Base-by-base conservation (phyloP, 2,888 invertebrate species). In the Campoplex nolae region DNA sequence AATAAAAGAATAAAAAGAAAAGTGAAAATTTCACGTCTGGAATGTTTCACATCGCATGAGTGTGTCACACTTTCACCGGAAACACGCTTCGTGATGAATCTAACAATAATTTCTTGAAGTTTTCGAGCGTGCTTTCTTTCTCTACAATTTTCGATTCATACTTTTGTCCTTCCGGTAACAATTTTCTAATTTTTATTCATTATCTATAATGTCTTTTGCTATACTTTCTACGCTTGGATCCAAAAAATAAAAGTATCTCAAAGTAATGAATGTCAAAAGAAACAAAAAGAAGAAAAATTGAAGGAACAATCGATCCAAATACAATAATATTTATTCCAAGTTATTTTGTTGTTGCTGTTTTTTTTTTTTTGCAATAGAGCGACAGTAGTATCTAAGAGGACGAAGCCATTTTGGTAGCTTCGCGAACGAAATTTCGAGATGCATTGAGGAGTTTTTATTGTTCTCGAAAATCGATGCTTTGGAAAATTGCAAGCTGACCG, bases 301-400 rank as follows among this genome's bases (percentile, higher is more conserved):
- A 86, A 85, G 85, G 85, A 89, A 88, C 87, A 86, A 87, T 90
- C 88, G 88, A 83, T 90, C 86, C 82, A 88, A 89, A 90, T 89
- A 90, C 91, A 91, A 90, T 89, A 89, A 76, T 88, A 87, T 88
- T 88, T 88, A 80, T 88, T 83, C 88, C 80, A 87, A 87, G 65
- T 82, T 80, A 78, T 86, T 38, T 42, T 42, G 42, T 42, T 42
- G 38, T 38, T 38, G 38, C 6, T 38, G 38, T 38, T 42, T 7
- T 42, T 42, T 75, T 74, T 74, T 67, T 11, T 38, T 75, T 71
- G 58, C 65, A 58, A 67, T 82, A 58, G 78, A 65, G 67, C 82
- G 85, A 85, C 78, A 83, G 54, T 83, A 79, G 78, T 62, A 75
- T 62, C 70, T 79, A 75, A 58, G 79, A 65, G 74, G 78, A 62